Conservation (phyloP, 2,888 invertebrate species). For the Lasius platythorax region DNA sequence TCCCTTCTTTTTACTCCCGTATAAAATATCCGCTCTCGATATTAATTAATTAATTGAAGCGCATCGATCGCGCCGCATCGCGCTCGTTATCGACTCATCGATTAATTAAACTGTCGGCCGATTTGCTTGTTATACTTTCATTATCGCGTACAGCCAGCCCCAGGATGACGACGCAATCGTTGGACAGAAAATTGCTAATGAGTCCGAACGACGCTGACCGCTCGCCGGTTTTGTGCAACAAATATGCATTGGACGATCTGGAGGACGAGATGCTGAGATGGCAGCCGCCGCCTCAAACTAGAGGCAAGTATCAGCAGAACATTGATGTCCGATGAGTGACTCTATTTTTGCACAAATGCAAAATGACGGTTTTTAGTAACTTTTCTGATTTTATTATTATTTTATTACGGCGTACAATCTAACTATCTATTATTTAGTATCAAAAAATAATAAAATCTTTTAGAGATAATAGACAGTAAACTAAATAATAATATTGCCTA, state of each 20-base stretch:
- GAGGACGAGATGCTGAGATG: slow-evolving; percentile 71
- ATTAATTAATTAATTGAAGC: slow-evolving; percentile 55
- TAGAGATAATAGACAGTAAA: too few relatives aligned
- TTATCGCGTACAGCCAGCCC: slow-evolving; percentile 76
- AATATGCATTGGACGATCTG: slow-evolving; percentile 88
- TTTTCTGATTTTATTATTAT: too few relatives aligned
- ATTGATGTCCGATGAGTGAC: not conserved
- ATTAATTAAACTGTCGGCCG: slow-evolving; percentile 42
- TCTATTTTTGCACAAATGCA: not conserved
- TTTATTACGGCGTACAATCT: not conserved
- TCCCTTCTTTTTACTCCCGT: not conserved
- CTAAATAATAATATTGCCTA: too few relatives aligned
- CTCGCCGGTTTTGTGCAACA: slow-evolving; percentile 90
- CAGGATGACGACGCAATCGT: slow-evolving; percentile 83
- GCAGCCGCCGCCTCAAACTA: slow-evolving; percentile 55
- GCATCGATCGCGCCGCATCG: slow-evolving; percentile 17
- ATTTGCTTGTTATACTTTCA: slow-evolving; percentile 37
- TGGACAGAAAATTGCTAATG: slow-evolving; percentile 83
- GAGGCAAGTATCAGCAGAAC: slow-evolving; percentile 46
- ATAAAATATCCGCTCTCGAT: not conserved
- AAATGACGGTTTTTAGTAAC: too few relatives aligned
- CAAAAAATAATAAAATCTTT: too few relatives aligned
- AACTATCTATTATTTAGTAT: too few relatives aligned
- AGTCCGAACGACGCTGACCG: slow-evolving; percentile 85
- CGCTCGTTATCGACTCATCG: slow-evolving; percentile 37